Evolutionary conservation across 1,140 invertebrate species (phyloP), one percentile per base, ranked within the genome.

Genomic region (Andrena cerasifolii): DNA sequence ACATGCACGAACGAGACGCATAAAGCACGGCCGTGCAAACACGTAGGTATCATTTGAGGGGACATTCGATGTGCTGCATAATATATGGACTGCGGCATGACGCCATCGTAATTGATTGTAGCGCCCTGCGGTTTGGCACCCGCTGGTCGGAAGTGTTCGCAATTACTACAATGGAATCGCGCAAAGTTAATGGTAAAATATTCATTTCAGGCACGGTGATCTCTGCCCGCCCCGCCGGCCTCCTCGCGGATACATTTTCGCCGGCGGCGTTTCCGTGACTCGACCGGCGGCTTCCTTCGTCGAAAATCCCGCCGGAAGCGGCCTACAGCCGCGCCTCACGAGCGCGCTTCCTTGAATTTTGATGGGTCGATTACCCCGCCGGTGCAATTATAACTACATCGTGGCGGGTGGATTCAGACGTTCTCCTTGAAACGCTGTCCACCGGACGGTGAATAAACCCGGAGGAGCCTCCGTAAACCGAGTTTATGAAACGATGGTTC

Each of bases 171-270:
- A 91, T 88, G 89, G 81, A 88, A 90, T 81, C 80, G 83, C 74
- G 83, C 83, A 89, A 90, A 91, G 89, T 91, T 90, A 89, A 91
- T 89, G 88, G 85, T 87, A 87, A 90, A 90, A 90, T 91, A 90
- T 91, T 90, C 88, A 90, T 91, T 88, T 88, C 84, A 86, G 72
- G 78, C 76, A 79, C 82, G 75, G 84, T 76, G 82, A 87, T 82
- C 83, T n/a, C n/a, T n/a, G n/a, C 79, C 65, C 49, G 26, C 59
- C 36, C 51, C 49, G 53, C 40, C 40, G 49, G 61, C 14, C 49
- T 4, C 73, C 8, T 7, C 54, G 36, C 7, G 49, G 66, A 73
- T 74, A 33, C 78, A 51, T 72, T 72, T 43, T 63, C 18, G 18
- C 26, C 16, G 12, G 21, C 45, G n/a, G 24, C 26, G 24, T 51